phyloP scores from a whole-genome alignment of 1,140 invertebrate genomes.

The Psilanteris sp. region DNA sequence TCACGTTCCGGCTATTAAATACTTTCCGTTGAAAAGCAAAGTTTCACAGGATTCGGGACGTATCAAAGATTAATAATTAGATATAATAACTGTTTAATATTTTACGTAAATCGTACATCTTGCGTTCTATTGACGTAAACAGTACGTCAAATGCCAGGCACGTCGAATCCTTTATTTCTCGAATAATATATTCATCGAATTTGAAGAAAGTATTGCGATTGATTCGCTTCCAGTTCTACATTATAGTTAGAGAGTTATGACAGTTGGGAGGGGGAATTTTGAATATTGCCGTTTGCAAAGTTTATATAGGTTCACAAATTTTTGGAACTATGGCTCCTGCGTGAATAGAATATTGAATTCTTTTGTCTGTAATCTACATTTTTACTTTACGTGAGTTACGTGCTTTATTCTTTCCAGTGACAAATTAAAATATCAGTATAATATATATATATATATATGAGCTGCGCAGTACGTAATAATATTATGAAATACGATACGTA shows the following conservation, averaged over 20 bases:
- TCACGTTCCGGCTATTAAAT: constrained; percentile 14
- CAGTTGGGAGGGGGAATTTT: background rate
- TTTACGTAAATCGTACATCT: too few species aligned
- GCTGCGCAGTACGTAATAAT: too few species aligned
- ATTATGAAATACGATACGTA: too few species aligned
- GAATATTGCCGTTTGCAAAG: constrained; percentile 6
- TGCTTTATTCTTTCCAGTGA: too few species aligned
- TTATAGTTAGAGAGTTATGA: constrained; percentile 10
- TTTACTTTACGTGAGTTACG: too few species aligned
- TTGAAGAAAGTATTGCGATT: constrained; percentile 31
- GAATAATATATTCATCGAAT: constrained; percentile 52
- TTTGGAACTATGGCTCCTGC: constrained; percentile 1
- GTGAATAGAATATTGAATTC: constrained; percentile 25
- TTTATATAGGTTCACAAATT: constrained; percentile 12
- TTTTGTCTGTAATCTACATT: background rate
- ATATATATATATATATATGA: too few species aligned
- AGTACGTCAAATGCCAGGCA: constrained; percentile 23
- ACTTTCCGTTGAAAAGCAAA: constrained; percentile 21
- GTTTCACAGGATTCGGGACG: constrained; percentile 43
- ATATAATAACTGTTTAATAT: constrained; percentile 29
- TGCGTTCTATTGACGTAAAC: too few species aligned
- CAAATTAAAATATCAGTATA: too few species aligned
- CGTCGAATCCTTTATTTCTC: constrained; percentile 37
- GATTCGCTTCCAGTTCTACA: constrained; percentile 18
- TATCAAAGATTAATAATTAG: too few species aligned